These are phyloP conservation scores for Deroplatys truncata DNA, from an alignment of 2,888 invertebrate species.

Conservation along the genomic window DNA sequence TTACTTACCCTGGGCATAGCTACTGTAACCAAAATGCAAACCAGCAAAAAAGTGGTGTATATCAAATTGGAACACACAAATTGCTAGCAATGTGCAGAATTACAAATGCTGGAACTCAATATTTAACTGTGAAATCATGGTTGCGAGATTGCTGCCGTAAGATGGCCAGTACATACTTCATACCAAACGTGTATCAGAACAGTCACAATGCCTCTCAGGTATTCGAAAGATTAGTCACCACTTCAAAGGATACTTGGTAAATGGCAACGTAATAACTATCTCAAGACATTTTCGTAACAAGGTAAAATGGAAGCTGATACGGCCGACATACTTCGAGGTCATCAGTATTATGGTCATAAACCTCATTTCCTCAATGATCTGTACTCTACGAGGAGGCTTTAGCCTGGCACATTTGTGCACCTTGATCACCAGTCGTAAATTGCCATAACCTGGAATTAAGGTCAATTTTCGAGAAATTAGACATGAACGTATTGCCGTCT, in stretches of 20 bases:
- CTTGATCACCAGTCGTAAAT: neutral
- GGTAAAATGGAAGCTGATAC: neutral
- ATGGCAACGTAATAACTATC: neutral
- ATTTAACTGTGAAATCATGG: too few relatives aligned
- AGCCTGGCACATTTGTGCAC: neutral
- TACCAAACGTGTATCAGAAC: too few relatives aligned
- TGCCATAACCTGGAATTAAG: neutral
- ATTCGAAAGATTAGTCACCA: neutral
- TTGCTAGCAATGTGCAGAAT: too few relatives aligned
- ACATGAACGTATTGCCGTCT: neutral
- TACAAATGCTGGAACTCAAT: too few relatives aligned
- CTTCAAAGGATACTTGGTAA: neutral
- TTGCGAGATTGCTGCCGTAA: too few relatives aligned
- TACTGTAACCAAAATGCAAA: too few relatives aligned
- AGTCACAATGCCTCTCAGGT: neutral
- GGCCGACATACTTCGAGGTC: neutral
- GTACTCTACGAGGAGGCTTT: neutral
- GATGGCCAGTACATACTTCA: too few relatives aligned
- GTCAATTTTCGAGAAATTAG: neutral
- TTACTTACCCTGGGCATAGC: too few relatives aligned
- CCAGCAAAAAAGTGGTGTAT: too few relatives aligned
- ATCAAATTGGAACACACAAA: too few relatives aligned
- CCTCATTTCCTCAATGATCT: neutral
- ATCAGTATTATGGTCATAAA: neutral
- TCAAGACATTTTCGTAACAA: neutral